Evolutionary conservation across 2,113 vertebrate species (phyloP).

Genomic region (Oenanthe melanoleuca): DNA sequence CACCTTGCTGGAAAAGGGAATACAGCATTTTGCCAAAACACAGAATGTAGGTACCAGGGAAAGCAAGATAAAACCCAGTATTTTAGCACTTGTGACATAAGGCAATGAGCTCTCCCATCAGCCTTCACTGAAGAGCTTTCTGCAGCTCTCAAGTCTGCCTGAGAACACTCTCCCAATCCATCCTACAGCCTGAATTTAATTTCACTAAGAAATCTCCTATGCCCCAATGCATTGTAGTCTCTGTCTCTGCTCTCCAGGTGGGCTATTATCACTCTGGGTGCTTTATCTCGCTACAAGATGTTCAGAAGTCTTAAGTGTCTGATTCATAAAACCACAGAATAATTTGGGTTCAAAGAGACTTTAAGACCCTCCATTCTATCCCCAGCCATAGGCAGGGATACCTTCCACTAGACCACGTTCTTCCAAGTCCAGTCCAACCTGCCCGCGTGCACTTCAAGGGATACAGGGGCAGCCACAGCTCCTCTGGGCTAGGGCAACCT

Average conservation of each 20-base stretch:
- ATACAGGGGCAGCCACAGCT: not conserved
- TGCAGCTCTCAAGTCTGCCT: not conserved
- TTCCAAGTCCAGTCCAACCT: not conserved
- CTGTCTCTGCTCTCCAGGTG: not conserved
- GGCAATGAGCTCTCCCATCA: not conserved
- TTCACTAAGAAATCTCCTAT: not conserved
- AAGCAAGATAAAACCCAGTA: not conserved
- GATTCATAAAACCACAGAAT: not conserved
- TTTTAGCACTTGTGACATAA: not conserved
- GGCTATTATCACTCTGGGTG: not conserved
- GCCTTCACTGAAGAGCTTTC: not conserved
- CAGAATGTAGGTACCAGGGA: not conserved
- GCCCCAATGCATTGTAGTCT: not conserved
- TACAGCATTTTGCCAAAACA: not conserved
- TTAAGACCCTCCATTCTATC: not conserved
- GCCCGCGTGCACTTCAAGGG: not conserved
- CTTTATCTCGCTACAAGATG: not conserved
- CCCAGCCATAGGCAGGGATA: not conserved
- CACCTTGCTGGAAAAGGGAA: not conserved
- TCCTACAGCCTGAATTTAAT: not conserved
- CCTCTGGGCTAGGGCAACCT: not conserved
- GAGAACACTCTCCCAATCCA: not conserved
- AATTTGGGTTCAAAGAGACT: not conserved
- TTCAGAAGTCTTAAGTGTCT: not conserved
- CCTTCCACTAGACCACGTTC: not conserved